phyloP scores from a whole-genome alignment of 64 coral and sea anemone species.

The Pachyseris speciosa region DNA sequence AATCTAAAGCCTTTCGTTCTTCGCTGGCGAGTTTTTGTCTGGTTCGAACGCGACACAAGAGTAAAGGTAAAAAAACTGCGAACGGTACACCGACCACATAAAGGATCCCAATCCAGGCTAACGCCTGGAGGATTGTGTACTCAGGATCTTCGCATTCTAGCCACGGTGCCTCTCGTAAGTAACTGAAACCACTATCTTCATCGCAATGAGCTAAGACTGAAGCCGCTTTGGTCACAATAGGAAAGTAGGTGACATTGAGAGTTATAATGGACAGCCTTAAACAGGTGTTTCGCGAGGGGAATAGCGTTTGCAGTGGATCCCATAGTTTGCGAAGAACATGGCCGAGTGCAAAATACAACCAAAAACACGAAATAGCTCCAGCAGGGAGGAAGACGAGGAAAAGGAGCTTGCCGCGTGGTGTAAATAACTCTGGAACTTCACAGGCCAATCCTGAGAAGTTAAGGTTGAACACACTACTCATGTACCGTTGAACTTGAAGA shows the following conservation, averaged over 20 bases:
- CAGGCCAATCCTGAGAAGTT: conserved; percentile 75
- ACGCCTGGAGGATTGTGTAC: neutral
- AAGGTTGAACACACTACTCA: conserved; percentile 79
- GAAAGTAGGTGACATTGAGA: conserved; percentile 79
- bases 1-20: conserved; percentile 45
- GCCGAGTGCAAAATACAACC: conserved; percentile 31
- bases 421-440: conserved; percentile 57
- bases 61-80: conserved; percentile 48
- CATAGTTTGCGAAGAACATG: conserved; percentile 2
- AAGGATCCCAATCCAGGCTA: conserved; percentile 25
- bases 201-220: conserved; percentile 55
- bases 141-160: conserved; percentile 33
- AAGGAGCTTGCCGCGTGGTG: conserved; percentile 62
- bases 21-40: neutral
- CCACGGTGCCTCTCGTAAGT: conserved; percentile 70
- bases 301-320: conserved; percentile 1
- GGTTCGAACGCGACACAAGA: conserved; percentile 1
- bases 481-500: conserved; percentile 29
- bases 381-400: conserved; percentile 63
- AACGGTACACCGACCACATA: conserved; percentile 72
- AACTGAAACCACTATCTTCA: neutral
- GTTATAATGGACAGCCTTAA: conserved; percentile 55
- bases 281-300: neutral
- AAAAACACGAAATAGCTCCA: neutral
- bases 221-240: conserved; percentile 52